Percentiles rank a stretch among this genome's conserved stretches.
These are phyloP conservation scores for Scaptomyza polygonia DNA, from an alignment of 2,888 invertebrate genomes.

Conservation along the genomic window DNA sequence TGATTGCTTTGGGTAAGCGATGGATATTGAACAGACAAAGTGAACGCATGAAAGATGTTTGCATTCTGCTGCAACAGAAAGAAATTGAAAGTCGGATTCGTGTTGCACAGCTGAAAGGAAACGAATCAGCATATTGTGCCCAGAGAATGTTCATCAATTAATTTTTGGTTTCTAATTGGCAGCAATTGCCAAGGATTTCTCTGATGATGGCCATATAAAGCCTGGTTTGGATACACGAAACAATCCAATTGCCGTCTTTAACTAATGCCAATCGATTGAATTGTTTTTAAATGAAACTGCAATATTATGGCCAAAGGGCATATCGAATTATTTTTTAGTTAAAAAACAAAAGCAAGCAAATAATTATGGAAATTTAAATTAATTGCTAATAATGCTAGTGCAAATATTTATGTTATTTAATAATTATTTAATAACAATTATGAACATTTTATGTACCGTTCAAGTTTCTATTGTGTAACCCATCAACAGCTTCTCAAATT, in stretches of 20 bases:
- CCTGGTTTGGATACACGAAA: neutral
- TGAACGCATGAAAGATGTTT: constrained; percentile 54
- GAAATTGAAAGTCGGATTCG: neutral
- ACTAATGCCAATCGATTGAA: too few species aligned
- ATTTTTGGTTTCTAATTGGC: constrained; percentile 55
- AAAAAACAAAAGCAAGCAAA: too few species aligned
- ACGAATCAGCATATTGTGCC: constrained; percentile 10
- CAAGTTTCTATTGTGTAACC: neutral
- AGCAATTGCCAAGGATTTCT: constrained; percentile 19
- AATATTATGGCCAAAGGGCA: neutral
- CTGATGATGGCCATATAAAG: neutral
- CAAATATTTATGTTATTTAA: constrained; percentile 1
- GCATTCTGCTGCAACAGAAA: constrained; percentile 38
- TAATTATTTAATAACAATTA: constrained; percentile 10
- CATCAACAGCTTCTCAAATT: constrained; percentile 18
- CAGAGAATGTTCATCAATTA: constrained; percentile 49
- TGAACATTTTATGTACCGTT: constrained; percentile 1
- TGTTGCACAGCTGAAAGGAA: constrained; percentile 7
- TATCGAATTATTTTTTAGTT: neutral
- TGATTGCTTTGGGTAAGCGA: constrained; percentile 48
- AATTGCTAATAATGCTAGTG: neutral
- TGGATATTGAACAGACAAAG: constrained; percentile 17
- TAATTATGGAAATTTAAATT: neutral
- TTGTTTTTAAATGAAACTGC: neutral
- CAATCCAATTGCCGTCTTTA: constrained; percentile 2